Conservation (phyloP, 2,113 vertebrate genomes). For the Lethenteron reissneri region DNA sequence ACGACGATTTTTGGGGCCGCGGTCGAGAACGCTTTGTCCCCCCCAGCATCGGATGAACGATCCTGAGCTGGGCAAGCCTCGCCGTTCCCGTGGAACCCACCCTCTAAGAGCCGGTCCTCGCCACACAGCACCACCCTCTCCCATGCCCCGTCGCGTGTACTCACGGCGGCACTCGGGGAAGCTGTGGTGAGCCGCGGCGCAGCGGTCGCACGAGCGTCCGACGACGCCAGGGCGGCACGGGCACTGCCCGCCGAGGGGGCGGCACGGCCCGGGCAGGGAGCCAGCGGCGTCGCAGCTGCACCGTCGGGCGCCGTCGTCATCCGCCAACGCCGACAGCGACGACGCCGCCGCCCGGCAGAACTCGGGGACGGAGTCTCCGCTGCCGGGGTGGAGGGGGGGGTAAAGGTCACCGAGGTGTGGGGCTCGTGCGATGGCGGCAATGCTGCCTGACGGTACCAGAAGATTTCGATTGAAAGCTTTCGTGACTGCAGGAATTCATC, state of each 20-base stretch:
- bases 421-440: neutral
- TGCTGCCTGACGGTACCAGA: no score
- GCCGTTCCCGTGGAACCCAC: no score
- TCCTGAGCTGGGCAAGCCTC: no score
- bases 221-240: constrained; percentile 36
- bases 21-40: no score
- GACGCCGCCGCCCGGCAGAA: constrained; percentile 48
- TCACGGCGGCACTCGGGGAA: constrained; percentile 69
- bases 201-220: constrained; percentile 47
- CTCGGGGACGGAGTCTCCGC: constrained; percentile 25
- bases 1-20: no score
- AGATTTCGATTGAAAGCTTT: no score
- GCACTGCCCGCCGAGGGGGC: constrained; percentile 53
- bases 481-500: no score
- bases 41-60: no score
- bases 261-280: constrained; percentile 24
- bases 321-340: constrained; percentile 41
- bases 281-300: constrained; percentile 43
- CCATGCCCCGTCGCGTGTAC: constrained; percentile 13
- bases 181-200: constrained; percentile 48
- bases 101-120: no score
- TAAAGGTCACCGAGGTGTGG: neutral
- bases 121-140: no score
- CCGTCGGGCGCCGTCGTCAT: constrained; percentile 45
- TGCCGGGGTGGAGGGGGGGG: constrained; percentile 17